These are phyloP conservation scores for Gryon sp. DNA, from an alignment of 1,140 invertebrate species.

Conservation along the genomic window DNA sequence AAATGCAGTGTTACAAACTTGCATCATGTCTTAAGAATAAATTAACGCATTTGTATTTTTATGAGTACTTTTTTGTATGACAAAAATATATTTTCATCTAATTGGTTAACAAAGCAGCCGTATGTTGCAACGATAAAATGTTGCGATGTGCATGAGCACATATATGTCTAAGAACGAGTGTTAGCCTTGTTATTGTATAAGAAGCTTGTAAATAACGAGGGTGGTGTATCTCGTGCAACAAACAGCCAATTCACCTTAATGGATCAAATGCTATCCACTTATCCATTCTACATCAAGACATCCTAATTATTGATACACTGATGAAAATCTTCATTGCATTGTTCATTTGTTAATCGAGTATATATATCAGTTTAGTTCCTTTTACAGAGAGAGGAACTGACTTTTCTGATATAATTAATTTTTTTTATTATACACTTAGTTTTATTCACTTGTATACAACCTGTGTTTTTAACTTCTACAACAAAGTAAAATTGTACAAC, in stretches of 20 bases:
- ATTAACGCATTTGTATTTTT: too few species aligned
- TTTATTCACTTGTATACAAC: too few species aligned
- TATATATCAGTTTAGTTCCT: too few species aligned
- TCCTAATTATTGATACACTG: constrained; percentile 18
- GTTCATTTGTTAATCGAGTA: neutral
- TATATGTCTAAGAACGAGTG: constrained; percentile 49
- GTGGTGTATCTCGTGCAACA: constrained; percentile 44
- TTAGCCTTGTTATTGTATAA: constrained; percentile 45
- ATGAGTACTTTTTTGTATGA: neutral
- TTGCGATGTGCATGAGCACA: constrained; percentile 58
- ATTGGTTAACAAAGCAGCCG: constrained; percentile 44
- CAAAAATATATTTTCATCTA: constrained; percentile 45
- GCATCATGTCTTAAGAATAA: too few species aligned
- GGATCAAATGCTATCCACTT: constrained; percentile 59
- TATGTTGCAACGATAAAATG: constrained; percentile 56
- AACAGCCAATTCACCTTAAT: constrained; percentile 58
- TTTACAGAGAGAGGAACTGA: too few species aligned
- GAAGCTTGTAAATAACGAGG: constrained; percentile 61
- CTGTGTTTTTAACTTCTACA: too few species aligned
- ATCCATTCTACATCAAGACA: constrained; percentile 47
- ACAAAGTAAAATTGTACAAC: too few species aligned
- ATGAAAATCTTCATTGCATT: constrained; percentile 54
- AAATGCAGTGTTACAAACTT: neutral
- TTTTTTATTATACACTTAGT: too few species aligned
- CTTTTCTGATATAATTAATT: too few species aligned